Conservation (phyloP, 2,888 invertebrate species). For the Gonocerus acuteangulatus region DNA sequence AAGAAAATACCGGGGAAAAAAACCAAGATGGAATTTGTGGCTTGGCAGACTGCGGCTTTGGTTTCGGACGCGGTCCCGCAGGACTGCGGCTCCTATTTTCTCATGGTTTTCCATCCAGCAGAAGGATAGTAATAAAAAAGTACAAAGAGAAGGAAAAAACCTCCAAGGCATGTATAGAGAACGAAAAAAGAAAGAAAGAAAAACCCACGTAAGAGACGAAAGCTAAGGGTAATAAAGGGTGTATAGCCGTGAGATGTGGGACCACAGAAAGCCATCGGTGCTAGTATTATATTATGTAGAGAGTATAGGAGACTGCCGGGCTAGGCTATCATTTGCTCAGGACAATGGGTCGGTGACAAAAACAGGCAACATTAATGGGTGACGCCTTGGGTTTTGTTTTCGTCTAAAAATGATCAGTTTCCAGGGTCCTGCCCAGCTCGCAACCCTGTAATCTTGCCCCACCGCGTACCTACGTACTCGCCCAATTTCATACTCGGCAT, state of each 20-base stretch:
- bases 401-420: not conserved
- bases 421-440: not conserved
- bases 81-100: no score
- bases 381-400: slow-evolving; percentile 1
- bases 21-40: not conserved
- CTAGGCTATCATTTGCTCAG: not conserved
- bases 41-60: no score
- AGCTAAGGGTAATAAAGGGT: not conserved
- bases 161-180: not conserved
- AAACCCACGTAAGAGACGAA: not conserved
- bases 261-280: not conserved
- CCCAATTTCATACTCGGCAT: no score
- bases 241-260: not conserved
- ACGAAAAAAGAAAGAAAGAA: not conserved
- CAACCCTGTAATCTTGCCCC: no score
- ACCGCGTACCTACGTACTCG: no score
- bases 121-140: no score
- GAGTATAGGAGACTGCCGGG: not conserved
- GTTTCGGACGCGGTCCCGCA: no score
- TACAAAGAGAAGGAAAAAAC: no score
- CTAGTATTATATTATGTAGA: not conserved
- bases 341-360: not conserved
- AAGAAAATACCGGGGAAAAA: not conserved
- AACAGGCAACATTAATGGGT: not conserved
- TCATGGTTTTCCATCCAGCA: not conserved